Evolutionary conservation across 2,113 vertebrate genomes (phyloP), one percentile per base, ranked within the genome.

Genomic region (Ellobius talpinus): DNA sequence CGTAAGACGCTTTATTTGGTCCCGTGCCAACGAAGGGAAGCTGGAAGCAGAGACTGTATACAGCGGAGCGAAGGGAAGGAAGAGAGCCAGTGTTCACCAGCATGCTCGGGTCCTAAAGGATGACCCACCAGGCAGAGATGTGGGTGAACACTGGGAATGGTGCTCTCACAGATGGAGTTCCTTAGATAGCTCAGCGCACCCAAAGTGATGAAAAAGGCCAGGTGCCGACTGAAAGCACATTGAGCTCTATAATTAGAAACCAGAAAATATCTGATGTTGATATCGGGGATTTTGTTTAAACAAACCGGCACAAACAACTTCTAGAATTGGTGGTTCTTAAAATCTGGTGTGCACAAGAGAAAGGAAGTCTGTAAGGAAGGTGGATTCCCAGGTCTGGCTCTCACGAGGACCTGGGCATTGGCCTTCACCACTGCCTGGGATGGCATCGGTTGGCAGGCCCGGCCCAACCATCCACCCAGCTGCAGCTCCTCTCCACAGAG

Each of bases 281-380:
- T 84, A 81, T 66, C 42, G 93, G 76, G n/a, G 33, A 72, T 88
- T 95, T 95, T 5, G 65, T 96, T 90, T 65, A 42, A 96, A 78
- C 24, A 72, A 33, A 84, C 33, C 52, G 92, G 36, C 23, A 87
- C 9, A 52, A 47, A 36, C n/a, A 84, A 74, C 39, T 65, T 87
- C 79, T 79, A 68, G 74, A 33, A 33, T 92, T 47, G 76, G 74
- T 78, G 63, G 33, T 84, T 92, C 72, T 95, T 92, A 85, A 74
- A 66, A 78, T 26, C 74, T 61, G 63, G 36, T 5, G 6, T 88
- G n/a, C 3, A 26, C 0, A 55, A 93, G 85, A 88, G 58, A 94
- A 21, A 16, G 77, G 55, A 58, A 66, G 58, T 39, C 65, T 77
- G 29, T 90, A n/a, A 58, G 77, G 45, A 33, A 92, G 45, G 21